Evolutionary conservation across 2,113 vertebrate species (phyloP).

Genomic region (Cyanoliseus patagonus): DNA sequence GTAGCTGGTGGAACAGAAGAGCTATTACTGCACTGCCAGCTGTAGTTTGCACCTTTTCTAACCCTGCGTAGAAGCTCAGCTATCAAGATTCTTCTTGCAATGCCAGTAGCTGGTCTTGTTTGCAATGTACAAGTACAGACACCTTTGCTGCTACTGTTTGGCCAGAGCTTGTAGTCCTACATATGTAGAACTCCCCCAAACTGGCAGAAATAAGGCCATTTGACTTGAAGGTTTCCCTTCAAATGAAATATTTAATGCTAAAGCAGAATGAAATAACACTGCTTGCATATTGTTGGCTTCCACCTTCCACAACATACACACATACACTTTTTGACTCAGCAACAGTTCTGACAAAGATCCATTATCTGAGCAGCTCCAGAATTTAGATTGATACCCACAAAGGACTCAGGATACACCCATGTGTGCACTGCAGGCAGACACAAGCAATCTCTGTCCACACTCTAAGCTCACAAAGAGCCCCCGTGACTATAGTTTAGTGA

Average conservation of each 20-base stretch:
- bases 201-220: neutral
- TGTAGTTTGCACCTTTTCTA: neutral
- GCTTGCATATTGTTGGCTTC: neutral
- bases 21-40: rapidly evolving
- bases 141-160: neutral
- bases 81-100: neutral
- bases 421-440: neutral
- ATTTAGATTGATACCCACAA: neutral
- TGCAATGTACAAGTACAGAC: rapidly evolving
- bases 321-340: neutral
- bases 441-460: slow-evolving; percentile 9
- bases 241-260: neutral
- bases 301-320: neutral
- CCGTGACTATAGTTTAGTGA: slow-evolving; percentile 36
- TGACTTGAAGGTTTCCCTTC: neutral
- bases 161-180: neutral
- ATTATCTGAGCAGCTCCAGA: slow-evolving; percentile 32
- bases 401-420: neutral
- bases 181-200: neutral
- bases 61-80: neutral
- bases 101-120: neutral
- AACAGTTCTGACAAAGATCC: neutral
- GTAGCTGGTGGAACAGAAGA: neutral
- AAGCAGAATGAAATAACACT: neutral
- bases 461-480: slow-evolving; percentile 30